Base-by-base conservation (phyloP, 2,888 invertebrate species). In the Sarcophaga rosellei region DNA sequence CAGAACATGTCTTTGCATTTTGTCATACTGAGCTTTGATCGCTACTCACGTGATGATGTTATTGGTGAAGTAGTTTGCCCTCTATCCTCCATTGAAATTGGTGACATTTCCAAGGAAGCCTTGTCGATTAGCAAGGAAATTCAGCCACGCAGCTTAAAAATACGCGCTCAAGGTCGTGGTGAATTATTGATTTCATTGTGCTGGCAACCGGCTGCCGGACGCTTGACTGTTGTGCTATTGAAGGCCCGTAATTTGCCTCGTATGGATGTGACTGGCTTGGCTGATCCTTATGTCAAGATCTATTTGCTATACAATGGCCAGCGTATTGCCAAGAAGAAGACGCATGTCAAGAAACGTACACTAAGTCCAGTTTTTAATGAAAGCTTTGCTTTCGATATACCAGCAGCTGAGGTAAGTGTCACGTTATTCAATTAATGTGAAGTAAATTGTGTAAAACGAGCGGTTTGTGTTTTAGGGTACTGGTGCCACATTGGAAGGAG, bases 291-390 rank as follows among this genome's bases (percentile, higher is more conserved):
- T 92, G 99, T 99, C 72, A 99, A 99, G 94, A 98, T 99, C 94
- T 99, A 99, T 94, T 95, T 99, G 90, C 94, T 99, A 78, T 98
- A 97, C 94, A 98, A 99, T 94, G 98, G 98, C n/a, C 99, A 99
- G 92, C 96, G 99, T 88, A 97, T 99, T 90, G 98, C 98, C 72
- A 99, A 99, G 95, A 99, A 99, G 95, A 99, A 99, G 95, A 99
- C 99, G 0, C 99, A 99, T 93, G 99, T 99, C 72, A 99, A 99
- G 95, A 99, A 99, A 93, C 95, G 99, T 81, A 99, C 99, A 1
- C 94, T 99, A 90, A 98, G 98, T 94, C 99, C 99, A 0, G 99
- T 99, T 80, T 99, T 99, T 95, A 99, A 99, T 94, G 99, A 99
- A 94, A 98, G 98, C 77, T 99, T 99, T 94, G 97, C 98, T 78